These are phyloP conservation scores for Crocallis elinguaria DNA, from an alignment of 2,888 invertebrate species.

Conservation along the genomic window DNA sequence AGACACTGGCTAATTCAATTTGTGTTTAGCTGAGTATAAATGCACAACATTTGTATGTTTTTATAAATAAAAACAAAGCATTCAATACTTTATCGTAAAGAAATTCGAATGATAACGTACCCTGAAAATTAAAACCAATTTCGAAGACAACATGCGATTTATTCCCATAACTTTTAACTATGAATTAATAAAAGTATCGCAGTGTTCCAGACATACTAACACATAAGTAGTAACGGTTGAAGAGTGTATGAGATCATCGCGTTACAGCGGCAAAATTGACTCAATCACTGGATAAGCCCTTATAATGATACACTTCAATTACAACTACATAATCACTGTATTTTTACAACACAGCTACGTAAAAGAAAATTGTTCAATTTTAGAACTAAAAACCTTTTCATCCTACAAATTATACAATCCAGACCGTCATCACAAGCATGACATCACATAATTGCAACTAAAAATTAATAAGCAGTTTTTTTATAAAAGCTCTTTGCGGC, in stretches of 20 bases:
- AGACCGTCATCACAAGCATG: slow-evolving; percentile 62
- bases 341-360: slow-evolving; percentile 56
- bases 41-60: no score
- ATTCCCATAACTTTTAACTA: not conserved
- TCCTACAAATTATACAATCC: slow-evolving; percentile 62
- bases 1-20: no score
- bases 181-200: slow-evolving; percentile 40
- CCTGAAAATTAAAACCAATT: slow-evolving; percentile 57
- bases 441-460: slow-evolving; percentile 76
- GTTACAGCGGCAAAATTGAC: slow-evolving; percentile 71
- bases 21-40: no score
- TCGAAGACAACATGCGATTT: slow-evolving; percentile 52
- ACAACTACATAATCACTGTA: slow-evolving; percentile 54
- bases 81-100: not conserved
- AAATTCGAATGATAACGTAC: slow-evolving; percentile 19
- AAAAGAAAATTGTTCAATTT: slow-evolving; percentile 60
- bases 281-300: slow-evolving; percentile 72
- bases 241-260: slow-evolving; percentile 78
- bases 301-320: slow-evolving; percentile 53
- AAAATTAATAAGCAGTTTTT: slow-evolving; percentile 67
- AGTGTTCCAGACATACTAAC: slow-evolving; percentile 53
- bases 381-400: slow-evolving; percentile 51
- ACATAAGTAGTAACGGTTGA: slow-evolving; percentile 63
- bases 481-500: slow-evolving; percentile 48
- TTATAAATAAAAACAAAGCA: no score